Conservation (phyloP, 2,797 vertebrate genomes). For the Tragopan temminckii region DNA sequence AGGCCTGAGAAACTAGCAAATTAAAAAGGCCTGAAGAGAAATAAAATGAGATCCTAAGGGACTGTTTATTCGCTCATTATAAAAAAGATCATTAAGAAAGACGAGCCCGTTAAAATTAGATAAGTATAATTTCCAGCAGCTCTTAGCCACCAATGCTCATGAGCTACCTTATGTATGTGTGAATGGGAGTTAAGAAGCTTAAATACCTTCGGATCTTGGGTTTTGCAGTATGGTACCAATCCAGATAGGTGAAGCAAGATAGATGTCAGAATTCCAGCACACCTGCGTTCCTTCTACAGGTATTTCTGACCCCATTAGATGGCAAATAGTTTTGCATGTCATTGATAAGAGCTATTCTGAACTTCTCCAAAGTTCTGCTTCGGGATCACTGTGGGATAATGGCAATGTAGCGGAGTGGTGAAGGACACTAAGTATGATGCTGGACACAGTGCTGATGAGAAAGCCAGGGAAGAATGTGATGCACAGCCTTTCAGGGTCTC, state of each 20-base stretch:
- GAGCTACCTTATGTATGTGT: neutral
- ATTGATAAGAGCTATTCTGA: neutral
- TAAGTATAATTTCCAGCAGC: neutral
- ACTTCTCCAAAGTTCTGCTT: neutral
- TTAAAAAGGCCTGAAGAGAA: neutral
- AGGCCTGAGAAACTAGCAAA: neutral
- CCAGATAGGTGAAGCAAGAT: neutral
- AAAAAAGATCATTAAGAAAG: neutral
- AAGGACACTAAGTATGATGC: neutral
- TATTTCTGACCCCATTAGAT: neutral
- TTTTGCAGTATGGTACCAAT: accelerated
- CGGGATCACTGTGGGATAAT: neutral
- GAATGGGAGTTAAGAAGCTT: neutral
- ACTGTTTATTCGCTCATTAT: neutral
- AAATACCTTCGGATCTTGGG: neutral
- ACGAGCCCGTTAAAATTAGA: neutral
- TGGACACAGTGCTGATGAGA: accelerated
- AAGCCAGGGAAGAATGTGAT: neutral
- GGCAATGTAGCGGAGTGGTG: neutral
- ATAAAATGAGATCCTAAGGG: neutral
- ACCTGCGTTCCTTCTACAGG: neutral
- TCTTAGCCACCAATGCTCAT: neutral
- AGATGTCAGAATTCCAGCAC: neutral
- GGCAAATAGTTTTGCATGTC: neutral
- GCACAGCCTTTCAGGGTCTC: neutral